These are phyloP conservation scores for Drosophila lowei DNA, from an alignment of 1,140 invertebrate species.

Conservation along the genomic window DNA sequence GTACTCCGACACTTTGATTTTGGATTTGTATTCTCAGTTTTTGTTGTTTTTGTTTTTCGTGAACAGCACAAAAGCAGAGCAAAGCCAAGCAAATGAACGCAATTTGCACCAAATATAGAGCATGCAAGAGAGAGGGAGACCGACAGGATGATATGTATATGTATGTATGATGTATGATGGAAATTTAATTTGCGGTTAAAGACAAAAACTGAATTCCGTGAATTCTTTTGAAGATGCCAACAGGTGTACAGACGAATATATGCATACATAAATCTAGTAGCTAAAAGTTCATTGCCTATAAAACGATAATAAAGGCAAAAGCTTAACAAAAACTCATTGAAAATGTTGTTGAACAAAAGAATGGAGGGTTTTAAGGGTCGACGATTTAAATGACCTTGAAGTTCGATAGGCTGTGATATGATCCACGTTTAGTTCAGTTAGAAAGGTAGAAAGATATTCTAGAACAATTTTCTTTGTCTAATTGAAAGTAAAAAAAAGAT, in stretches of 20 bases:
- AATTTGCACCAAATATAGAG: constrained; percentile 6
- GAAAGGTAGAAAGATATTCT: too few species aligned
- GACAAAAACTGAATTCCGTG: neutral
- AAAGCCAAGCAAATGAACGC: neutral
- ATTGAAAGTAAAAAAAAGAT: too few species aligned
- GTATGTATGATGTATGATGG: too few species aligned
- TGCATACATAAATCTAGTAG: constrained; percentile 1
- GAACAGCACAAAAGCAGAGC: constrained; percentile 4
- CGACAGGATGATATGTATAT: constrained; percentile 3
- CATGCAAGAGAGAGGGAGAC: neutral
- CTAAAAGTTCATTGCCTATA: neutral
- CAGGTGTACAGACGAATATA: neutral
- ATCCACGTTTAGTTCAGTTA: too few species aligned
- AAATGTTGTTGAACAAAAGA: neutral
- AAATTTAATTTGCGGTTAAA: constrained; percentile 25
- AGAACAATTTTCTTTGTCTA: too few species aligned
- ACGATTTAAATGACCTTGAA: too few species aligned
- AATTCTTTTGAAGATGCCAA: constrained; percentile 23
- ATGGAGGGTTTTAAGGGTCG: neutral
- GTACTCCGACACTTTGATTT: constrained; percentile 32
- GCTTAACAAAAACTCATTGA: constrained; percentile 16
- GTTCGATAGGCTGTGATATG: too few species aligned
- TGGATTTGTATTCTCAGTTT: neutral
- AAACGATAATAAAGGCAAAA: constrained; percentile 50
- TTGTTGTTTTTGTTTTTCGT: neutral